Percentiles rank a stretch among this genome's conserved stretches.
Conservation (phyloP, 2,113 vertebrate genomes). For the Murina feae region DNA sequence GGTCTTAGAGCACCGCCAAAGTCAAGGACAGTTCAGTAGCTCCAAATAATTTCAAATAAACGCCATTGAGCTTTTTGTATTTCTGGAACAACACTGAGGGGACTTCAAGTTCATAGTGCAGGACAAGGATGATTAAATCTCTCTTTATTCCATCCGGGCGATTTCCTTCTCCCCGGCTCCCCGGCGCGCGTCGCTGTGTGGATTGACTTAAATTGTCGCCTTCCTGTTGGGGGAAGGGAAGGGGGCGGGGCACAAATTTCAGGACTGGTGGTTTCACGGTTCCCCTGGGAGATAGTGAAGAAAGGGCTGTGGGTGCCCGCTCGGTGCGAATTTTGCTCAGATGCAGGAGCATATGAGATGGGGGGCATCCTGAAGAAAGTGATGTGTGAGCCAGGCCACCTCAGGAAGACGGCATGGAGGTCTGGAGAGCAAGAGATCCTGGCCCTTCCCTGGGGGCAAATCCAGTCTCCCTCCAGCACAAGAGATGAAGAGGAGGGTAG, state of each 20-base stretch:
- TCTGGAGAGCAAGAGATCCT: background rate
- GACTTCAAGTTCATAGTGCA: background rate
- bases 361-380: background rate
- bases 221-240: background rate
- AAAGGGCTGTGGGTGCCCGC: background rate
- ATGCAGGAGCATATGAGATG: background rate
- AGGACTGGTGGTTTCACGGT: background rate
- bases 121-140: background rate
- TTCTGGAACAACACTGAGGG: background rate
- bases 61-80: background rate
- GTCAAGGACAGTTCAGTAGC: background rate
- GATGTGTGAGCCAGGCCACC: too few species aligned
- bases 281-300: background rate
- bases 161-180: background rate
- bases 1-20: background rate
- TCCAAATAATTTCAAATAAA: background rate
- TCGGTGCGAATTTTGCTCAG: background rate
- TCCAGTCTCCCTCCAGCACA: background rate
- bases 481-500: background rate
- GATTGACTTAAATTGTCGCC: background rate
- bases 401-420: fast-evolving
- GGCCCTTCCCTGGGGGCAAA: background rate
- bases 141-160: background rate
- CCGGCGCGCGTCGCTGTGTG: background rate
- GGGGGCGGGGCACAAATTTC: background rate